Evolutionary conservation across 2,797 vertebrate species (phyloP).

Genomic region (Benthosema pterotum): DNA sequence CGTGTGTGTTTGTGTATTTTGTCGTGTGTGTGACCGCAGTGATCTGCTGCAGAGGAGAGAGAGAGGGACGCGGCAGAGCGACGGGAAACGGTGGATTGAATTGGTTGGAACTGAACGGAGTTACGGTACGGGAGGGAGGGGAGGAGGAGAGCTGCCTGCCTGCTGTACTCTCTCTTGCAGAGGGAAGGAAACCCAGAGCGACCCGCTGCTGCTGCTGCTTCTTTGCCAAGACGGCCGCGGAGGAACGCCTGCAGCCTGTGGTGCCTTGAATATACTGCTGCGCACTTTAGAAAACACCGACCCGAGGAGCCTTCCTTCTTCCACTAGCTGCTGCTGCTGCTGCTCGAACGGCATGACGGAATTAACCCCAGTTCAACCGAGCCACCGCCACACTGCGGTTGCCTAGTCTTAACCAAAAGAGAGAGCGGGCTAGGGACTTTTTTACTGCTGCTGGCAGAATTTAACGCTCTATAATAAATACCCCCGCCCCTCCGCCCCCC

Average conservation of each 20-base stretch:
- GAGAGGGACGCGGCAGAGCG: too few species aligned
- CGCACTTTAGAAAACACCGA: background rate
- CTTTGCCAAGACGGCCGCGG: constrained; percentile 47
- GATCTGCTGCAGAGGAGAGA: too few species aligned
- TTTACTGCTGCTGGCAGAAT: constrained; percentile 8
- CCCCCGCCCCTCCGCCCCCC: too few species aligned
- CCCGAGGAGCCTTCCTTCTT: too few species aligned
- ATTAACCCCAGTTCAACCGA: constrained; percentile 28
- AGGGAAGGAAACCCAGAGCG: constrained; percentile 33
- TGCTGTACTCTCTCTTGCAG: constrained; percentile 51
- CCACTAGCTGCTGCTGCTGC: too few species aligned
- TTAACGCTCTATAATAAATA: constrained; percentile 4
- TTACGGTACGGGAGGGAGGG: too few species aligned
- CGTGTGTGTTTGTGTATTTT: too few species aligned
- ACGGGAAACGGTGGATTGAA: constrained; percentile 18
- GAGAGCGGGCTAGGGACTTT: background rate
- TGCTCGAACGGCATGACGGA: constrained; percentile 43
- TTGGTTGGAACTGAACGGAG: constrained; percentile 50
- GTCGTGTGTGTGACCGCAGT: too few species aligned
- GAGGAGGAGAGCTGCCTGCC: constrained; percentile 46
- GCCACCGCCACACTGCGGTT: constrained; percentile 45
- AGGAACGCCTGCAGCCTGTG: constrained; percentile 1
- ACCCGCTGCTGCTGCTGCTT: too few species aligned
- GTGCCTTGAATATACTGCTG: too few species aligned
- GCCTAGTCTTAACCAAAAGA: constrained; percentile 30